Conservation (phyloP, 1,140 invertebrate genomes). For the Eriocheir sinensis region DNA sequence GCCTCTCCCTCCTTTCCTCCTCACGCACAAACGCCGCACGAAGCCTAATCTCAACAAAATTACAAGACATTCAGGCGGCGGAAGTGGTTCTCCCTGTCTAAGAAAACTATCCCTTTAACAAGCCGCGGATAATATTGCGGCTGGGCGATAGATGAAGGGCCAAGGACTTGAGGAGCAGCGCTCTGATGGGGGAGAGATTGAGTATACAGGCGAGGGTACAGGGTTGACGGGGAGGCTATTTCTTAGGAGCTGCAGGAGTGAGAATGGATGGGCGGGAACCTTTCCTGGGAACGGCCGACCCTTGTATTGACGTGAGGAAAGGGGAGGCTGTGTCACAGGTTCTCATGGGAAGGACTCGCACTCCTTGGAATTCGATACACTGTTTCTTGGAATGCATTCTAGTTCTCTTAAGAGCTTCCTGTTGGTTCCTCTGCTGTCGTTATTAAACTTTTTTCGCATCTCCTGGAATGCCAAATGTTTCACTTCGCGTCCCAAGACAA, state of each 20-base stretch:
- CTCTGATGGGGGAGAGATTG: not conserved
- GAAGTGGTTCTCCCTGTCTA: too few relatives aligned
- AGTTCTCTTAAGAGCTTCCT: conserved; percentile 14
- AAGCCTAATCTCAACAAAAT: too few relatives aligned
- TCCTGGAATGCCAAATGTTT: not conserved
- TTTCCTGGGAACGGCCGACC: conserved; percentile 48
- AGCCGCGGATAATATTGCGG: not conserved
- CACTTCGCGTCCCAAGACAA: not conserved
- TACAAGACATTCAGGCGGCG: too few relatives aligned
- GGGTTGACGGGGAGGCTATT: not conserved
- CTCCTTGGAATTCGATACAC: conserved; percentile 70
- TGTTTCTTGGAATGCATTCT: conserved; percentile 68
- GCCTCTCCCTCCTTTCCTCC: too few relatives aligned
- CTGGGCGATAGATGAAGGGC: not conserved
- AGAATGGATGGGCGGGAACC: conserved; percentile 1
- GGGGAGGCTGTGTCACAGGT: conserved; percentile 6
- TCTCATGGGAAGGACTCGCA: conserved; percentile 67
- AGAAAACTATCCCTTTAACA: too few relatives aligned
- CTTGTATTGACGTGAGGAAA: conserved; percentile 39
- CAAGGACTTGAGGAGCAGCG: not conserved
- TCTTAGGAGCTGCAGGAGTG: not conserved
- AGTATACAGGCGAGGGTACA: not conserved
- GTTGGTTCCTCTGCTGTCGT: not conserved
- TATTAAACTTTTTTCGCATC: not conserved
- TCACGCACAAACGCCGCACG: too few relatives aligned